phyloP scores from a whole-genome alignment of 2,113 vertebrate species.

The Electrona antarctica region DNA sequence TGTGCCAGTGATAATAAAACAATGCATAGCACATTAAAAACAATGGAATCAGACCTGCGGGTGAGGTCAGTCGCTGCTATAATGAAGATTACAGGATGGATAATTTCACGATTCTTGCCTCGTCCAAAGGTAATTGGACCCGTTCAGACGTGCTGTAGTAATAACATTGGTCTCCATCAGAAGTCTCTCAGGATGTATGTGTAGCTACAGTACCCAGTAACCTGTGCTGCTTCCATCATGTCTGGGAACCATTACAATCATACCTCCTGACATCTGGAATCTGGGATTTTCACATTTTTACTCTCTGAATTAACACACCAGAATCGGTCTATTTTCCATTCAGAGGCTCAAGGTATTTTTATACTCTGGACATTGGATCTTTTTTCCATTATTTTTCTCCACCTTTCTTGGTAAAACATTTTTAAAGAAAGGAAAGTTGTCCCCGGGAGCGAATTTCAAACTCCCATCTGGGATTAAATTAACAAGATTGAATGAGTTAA shows the following conservation, averaged over 20 bases:
- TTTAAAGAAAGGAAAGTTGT: conserved; percentile 34
- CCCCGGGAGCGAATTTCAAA: conserved; percentile 40
- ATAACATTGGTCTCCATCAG: conserved; percentile 50
- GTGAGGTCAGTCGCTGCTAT: background rate
- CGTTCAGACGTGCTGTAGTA: conserved; percentile 37
- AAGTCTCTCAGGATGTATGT: conserved; percentile 49
- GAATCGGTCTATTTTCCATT: conserved; percentile 66
- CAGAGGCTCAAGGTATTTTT: conserved; percentile 53
- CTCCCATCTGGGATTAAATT: conserved; percentile 48
- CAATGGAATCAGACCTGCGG: background rate
- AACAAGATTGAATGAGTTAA: conserved; percentile 56
- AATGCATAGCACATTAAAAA: background rate
- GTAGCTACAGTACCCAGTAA: conserved; percentile 46
- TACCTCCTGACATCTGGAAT: conserved; percentile 70
- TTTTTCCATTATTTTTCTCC: conserved; percentile 24
- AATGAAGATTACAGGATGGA: background rate
- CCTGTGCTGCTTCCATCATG: conserved; percentile 26
- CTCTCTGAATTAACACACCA: conserved; percentile 65
- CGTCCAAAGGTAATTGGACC: conserved; percentile 26
- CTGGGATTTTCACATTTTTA: conserved; percentile 57
- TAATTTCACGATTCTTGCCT: conserved; percentile 6
- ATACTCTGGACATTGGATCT: conserved; percentile 57
- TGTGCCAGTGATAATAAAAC: background rate
- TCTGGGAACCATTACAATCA: conserved; percentile 78
- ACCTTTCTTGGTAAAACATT: conserved; percentile 36